Evolutionary conservation across 2,797 vertebrate species (phyloP).

Genomic region (Alectoris magna): DNA sequence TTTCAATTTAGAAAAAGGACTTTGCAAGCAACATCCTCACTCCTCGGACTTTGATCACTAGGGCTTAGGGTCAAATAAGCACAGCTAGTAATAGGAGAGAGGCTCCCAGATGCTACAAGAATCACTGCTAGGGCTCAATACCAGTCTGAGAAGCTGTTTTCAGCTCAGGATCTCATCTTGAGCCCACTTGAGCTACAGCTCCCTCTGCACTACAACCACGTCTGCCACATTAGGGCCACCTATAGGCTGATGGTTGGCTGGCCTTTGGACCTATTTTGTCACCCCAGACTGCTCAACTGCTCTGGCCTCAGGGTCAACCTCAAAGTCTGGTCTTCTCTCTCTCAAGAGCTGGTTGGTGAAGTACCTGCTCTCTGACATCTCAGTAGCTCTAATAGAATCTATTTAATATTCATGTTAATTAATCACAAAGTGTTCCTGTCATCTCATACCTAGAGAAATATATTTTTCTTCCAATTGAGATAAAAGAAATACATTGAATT

Average conservation of each 20-base stretch:
- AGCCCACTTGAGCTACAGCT: neutral
- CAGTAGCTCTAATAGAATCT: neutral
- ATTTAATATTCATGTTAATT: neutral
- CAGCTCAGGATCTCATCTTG: neutral
- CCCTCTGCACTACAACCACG: neutral
- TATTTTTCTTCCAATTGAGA: too few species aligned
- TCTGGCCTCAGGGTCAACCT: neutral
- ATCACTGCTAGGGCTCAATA: fast-evolving
- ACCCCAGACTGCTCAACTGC: neutral
- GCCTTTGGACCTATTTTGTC: neutral
- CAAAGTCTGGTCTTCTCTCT: neutral
- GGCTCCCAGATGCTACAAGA: fast-evolving
- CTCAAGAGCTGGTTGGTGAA: fast-evolving
- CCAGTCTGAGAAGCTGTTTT: neutral
- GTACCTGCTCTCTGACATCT: neutral
- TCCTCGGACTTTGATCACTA: neutral
- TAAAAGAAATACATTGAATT: too few species aligned
- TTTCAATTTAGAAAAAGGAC: neutral
- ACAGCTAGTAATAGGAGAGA: neutral
- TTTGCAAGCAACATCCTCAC: fast-evolving
- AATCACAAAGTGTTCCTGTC: neutral
- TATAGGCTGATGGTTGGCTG: neutral
- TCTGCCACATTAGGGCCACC: neutral
- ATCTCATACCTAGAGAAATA: neutral
- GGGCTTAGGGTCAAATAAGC: neutral